Evolutionary conservation across 2,113 vertebrate genomes (phyloP), one percentile per base, ranked within the genome.

Genomic region (Gymnocephalus cernua): DNA sequence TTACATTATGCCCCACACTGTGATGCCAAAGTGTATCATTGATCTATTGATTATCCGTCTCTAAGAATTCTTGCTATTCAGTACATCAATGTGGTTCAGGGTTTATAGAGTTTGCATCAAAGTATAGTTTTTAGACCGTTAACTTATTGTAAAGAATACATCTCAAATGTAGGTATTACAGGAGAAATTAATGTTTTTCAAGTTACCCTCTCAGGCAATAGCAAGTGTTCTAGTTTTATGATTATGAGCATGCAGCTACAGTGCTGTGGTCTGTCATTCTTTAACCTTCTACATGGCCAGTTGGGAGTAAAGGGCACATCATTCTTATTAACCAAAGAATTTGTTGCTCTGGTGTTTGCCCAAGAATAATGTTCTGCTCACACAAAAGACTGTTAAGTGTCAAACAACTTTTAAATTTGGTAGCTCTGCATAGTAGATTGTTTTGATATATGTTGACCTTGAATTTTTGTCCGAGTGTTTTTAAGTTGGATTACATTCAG

Each of bases 21-120:
- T 41, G 57, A 80, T 79, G 54, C 23, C 79, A 53, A 59, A 68
- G 56, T 78, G 65, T 61, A 59, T 77, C 81, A 85, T 68, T 86
- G 86, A 79, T 86, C 85, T 66, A 85, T 62, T 77, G 77, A 83
- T 81, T 79, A 48, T 38, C 21, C 0, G 65, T 53, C 63, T 85
- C 58, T 47, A 21, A 25, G 58, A 77, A 2, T 66, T 79, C 9
- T 64, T 68, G 57, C 38, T 68, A 10, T 50, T 80, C 25, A 35
- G 13, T 73, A 10, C 25, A 53, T 69, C 47, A 61, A 0, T 66
- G 53, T 35, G 15, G 16, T 6, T 27, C 6, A 21, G n/a, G 10
- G 6, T 64, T 62, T 53, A 41, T 61, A 47, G 54, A 50, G 7
- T 4, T 19, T 53, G 7, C 18, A 45, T 62, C 23, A 53, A 70